phyloP scores from a whole-genome alignment of 2,113 vertebrate species.

The Shinisaurus crocodilurus region DNA sequence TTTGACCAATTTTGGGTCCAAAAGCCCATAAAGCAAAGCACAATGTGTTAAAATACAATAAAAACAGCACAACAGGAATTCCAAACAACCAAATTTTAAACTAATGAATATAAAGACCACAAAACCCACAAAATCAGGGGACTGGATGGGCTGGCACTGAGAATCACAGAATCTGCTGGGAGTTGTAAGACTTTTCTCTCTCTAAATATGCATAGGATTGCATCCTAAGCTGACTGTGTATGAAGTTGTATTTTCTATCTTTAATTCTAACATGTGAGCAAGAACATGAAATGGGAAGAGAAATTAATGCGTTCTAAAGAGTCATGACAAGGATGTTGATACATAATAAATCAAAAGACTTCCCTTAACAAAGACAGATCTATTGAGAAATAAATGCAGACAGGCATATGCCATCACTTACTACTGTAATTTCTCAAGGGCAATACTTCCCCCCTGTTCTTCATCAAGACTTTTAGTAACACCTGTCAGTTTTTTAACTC shows the following conservation, averaged over 20 bases:
- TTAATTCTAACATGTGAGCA: neutral
- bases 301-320: slow-evolving; percentile 24
- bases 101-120: neutral
- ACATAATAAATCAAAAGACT: slow-evolving; percentile 13
- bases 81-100: neutral
- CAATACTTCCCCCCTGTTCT: slow-evolving; percentile 16
- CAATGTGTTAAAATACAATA: neutral
- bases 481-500: neutral
- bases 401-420: slow-evolving; percentile 2
- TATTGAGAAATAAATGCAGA: slow-evolving; percentile 12
- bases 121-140: neutral
- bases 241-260: neutral
- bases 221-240: neutral
- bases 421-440: slow-evolving; percentile 35
- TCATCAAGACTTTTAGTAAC: slow-evolving; percentile 17
- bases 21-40: neutral
- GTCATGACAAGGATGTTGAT: slow-evolving; percentile 25
- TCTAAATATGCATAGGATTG: no score
- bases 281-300: slow-evolving; percentile 7
- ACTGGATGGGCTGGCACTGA: neutral
- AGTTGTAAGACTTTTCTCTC: no score
- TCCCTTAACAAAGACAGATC: slow-evolving; percentile 28
- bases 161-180: neutral
- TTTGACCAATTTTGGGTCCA: neutral
- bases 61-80: neutral